Evolutionary conservation across 2,113 vertebrate species (phyloP).

Genomic region (Mus spicilegus): DNA sequence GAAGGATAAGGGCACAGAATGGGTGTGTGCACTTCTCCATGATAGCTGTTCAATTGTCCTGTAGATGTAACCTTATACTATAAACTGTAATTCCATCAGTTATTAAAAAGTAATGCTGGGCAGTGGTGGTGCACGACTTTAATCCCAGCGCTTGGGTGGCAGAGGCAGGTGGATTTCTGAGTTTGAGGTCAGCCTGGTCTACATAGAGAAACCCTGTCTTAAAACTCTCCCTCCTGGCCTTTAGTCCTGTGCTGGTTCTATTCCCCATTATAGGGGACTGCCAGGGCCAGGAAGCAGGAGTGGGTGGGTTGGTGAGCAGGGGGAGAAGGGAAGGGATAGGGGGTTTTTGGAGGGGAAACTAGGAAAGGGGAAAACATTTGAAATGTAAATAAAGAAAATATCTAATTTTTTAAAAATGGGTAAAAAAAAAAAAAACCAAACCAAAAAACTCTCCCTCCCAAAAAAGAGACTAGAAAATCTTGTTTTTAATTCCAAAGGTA

Average conservation of each 20-base stretch:
- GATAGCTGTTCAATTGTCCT: slow-evolving; percentile 36
- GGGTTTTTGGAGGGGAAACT: too few relatives aligned
- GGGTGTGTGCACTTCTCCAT: neutral
- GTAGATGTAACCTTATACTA: slow-evolving; percentile 15
- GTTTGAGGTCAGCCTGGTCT: neutral
- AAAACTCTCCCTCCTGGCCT: neutral
- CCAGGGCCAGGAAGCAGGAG: too few relatives aligned
- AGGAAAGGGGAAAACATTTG: too few relatives aligned
- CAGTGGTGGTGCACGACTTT: neutral
- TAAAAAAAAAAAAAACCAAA: too few relatives aligned
- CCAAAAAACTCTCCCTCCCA: neutral
- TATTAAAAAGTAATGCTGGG: slow-evolving; percentile 32
- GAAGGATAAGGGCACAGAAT: neutral
- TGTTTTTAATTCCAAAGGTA: slow-evolving; percentile 57
- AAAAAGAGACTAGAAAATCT: neutral
- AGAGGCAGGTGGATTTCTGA: neutral
- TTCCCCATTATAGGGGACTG: too few relatives aligned
- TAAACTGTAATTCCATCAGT: slow-evolving; percentile 27
- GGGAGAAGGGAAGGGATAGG: too few relatives aligned
- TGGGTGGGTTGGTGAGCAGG: too few relatives aligned
- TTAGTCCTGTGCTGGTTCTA: too few relatives aligned
- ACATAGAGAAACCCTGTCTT: neutral
- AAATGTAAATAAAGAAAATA: too few relatives aligned
- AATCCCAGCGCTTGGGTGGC: neutral
- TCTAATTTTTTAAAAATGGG: too few relatives aligned